Evolutionary conservation across 2,888 invertebrate genomes (phyloP).

Genomic region (Trypoxylon attenuatum): DNA sequence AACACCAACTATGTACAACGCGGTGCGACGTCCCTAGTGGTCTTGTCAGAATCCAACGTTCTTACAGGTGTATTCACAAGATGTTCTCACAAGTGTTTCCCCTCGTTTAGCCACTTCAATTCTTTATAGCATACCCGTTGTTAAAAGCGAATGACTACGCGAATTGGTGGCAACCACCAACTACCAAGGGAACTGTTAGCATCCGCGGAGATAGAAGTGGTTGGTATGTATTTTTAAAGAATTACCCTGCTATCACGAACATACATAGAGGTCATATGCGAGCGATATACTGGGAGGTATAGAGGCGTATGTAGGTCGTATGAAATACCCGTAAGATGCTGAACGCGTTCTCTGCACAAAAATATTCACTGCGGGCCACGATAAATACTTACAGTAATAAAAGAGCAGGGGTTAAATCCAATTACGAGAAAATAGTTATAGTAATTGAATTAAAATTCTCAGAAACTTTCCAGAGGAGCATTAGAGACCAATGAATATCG

Average conservation of each 20-base stretch:
- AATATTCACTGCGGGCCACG: too few relatives aligned
- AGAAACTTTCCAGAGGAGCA: too few relatives aligned
- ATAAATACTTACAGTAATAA: too few relatives aligned
- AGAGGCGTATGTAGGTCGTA: neutral
- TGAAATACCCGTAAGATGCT: too few relatives aligned
- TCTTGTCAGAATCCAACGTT: constrained; percentile 18
- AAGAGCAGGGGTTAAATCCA: too few relatives aligned
- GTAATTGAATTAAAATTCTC: too few relatives aligned
- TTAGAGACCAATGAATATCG: too few relatives aligned
- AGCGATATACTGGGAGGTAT: neutral
- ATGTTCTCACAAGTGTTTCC: constrained; percentile 4
- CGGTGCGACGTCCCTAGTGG: neutral
- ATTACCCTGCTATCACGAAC: neutral
- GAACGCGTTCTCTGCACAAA: too few relatives aligned
- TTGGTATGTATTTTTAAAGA: constrained; percentile 10
- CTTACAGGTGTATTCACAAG: constrained; percentile 28
- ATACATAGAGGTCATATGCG: neutral
- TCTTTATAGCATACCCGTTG: constrained; percentile 6
- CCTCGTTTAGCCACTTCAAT: constrained; percentile 17
- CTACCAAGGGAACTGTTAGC: constrained; percentile 20
- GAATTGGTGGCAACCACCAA: too few relatives aligned
- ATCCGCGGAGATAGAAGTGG: constrained; percentile 10
- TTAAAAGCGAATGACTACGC: constrained; percentile 6
- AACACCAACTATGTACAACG: too few relatives aligned
- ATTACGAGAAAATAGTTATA: too few relatives aligned